These are phyloP conservation scores for Cotesia glomerata DNA, from an alignment of 1,140 invertebrate species.

Conservation along the genomic window DNA sequence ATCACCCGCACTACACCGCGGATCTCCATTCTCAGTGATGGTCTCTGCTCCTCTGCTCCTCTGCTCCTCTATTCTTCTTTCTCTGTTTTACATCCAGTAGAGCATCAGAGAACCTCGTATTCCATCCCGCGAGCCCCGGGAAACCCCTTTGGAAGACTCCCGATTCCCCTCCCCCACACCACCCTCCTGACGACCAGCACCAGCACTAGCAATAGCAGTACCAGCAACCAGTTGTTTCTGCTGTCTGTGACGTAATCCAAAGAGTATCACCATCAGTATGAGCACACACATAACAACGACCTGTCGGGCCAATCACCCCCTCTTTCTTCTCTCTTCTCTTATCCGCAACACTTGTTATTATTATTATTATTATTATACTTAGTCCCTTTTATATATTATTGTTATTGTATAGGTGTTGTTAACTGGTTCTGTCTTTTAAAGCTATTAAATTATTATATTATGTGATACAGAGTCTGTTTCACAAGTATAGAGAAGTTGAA, in stretches of 20 bases:
- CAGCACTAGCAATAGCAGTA: background rate
- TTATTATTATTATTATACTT: too few species aligned
- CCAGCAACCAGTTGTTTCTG: conserved; percentile 54
- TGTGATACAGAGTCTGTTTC: too few species aligned
- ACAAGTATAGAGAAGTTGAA: too few species aligned
- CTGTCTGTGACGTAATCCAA: conserved; percentile 53
- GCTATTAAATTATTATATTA: too few species aligned
- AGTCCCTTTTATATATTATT: too few species aligned
- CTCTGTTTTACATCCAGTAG: background rate
- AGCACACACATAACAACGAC: conserved; percentile 34
- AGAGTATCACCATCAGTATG: conserved; percentile 39
- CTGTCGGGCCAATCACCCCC: conserved; percentile 41
- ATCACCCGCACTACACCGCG: background rate
- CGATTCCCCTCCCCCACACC: conserved; percentile 27
- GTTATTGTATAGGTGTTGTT: too few species aligned
- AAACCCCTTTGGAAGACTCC: conserved; percentile 23
- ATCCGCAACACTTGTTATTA: too few species aligned
- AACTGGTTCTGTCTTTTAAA: too few species aligned
- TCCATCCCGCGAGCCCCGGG: conserved; percentile 33
- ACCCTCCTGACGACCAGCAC: conserved; percentile 30
- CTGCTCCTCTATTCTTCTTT: conserved; percentile 26
- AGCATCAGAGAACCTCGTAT: conserved; percentile 26
- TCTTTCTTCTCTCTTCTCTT: conserved; percentile 10
- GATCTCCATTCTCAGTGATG: background rate
- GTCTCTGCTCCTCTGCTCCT: conserved; percentile 12